Evolutionary conservation across 2,797 vertebrate genomes (phyloP), one percentile per base, ranked within the genome.

Genomic region (Hypotaenidia philippensis): DNA sequence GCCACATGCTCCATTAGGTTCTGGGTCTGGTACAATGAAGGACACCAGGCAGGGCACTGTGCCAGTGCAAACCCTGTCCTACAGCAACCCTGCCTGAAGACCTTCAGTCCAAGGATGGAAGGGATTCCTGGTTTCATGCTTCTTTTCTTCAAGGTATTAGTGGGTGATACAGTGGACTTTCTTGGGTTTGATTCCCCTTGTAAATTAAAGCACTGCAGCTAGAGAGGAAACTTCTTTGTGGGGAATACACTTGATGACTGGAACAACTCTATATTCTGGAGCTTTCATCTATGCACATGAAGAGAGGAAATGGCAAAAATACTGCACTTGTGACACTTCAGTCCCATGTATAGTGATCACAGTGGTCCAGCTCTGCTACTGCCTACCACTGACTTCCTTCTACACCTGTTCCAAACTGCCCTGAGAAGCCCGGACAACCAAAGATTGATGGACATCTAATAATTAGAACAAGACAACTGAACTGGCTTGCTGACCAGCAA

Each of bases 1-100:
- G 47, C 6, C 66, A 70, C 2, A 1, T 0, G 0, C 65, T 78
- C 65, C 65, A 55, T 78, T 52, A 61, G 36, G 52, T 2, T 1
- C 44, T 72, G 1, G 1, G 64, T 61, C 41, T 5, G 2, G 64
- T 53, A 64, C 44, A 61, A 80, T 29, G 15, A 89, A 56, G 44
- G 3, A 1, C 6, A 6, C 38, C 4, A 69, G 60, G 56, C 1
- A 85, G 25, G 34, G 55, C 49, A 78, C 26, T 8, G n/a, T 56
- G 78, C 38, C 55, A 81, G 13, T 6, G 20, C 31, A 59, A 70
- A 10, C 52, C 47, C 16, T 1, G 0, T 38, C 29, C 69, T 34
- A 20, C 0, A 1, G 8, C 55, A 93, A 22, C 13, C 25, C 12
- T 53, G 21, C 11, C 49, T 47, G 59, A 94, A 83, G 29, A 8